Conservation (phyloP, 1,140 invertebrate species). For the Trachymyrmex cornetzi region DNA sequence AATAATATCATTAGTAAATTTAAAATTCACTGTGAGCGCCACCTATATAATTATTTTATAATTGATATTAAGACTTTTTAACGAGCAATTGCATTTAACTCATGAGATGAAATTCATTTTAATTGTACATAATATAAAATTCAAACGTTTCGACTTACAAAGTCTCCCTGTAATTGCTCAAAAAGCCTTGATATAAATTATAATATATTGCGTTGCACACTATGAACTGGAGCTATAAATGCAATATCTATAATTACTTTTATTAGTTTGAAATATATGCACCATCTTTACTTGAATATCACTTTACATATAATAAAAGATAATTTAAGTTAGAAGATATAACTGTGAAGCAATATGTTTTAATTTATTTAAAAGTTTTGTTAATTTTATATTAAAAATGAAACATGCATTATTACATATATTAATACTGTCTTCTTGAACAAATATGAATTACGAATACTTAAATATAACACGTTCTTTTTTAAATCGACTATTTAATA, state of each 20-base stretch:
- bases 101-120: too few species aligned
- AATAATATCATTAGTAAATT: not conserved
- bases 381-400: not conserved
- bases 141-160: too few species aligned
- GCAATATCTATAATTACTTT: not conserved
- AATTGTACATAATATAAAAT: too few species aligned
- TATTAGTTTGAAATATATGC: not conserved
- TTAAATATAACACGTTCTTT: not conserved
- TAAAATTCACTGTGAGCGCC: too few species aligned
- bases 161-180: too few species aligned
- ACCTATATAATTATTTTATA: conserved; percentile 8
- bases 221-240: not conserved
- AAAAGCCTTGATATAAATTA: too few species aligned
- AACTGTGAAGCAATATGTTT: not conserved
- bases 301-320: not conserved
- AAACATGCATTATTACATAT: not conserved
- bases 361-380: not conserved
- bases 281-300: not conserved
- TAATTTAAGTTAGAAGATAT: not conserved
- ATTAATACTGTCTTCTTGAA: not conserved
- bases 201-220: too few species aligned
- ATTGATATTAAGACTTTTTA: not conserved
- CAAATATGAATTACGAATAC: not conserved
- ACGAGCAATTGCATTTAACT: too few species aligned
- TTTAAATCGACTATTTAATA: not conserved